Base-by-base conservation (phyloP, 2,888 invertebrate genomes). In the Platycheirus albimanus region DNA sequence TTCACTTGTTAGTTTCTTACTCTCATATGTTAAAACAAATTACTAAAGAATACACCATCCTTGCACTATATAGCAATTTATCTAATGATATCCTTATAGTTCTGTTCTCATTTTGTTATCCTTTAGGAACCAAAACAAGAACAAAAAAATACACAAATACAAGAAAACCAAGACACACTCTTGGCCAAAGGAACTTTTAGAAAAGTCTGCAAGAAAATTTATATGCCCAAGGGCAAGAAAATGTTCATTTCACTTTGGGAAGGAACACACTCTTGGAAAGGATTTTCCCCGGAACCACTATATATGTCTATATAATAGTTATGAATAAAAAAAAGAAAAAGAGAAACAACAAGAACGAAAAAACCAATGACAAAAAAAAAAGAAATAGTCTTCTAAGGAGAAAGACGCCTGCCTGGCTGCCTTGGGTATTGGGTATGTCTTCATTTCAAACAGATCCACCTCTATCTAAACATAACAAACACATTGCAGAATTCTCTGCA, bases 41-140 rank as follows among this genome's bases (percentile, higher is more conserved):
- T 38, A 70, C 17, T 15, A 30, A 19, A 28, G 6, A 36, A 19
- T 8, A 41, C 13, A 30, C 51, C 33, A 64, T 38, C 54, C 63
- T 47, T 41, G 63, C 49, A 13, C 58, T 33, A 64, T 67, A 66
- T 3, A 61, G 52, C 72, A 78, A 78, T 72, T 67, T 72, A 61
- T 78, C 78, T 72, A 78, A 78, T 72, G 72, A 78, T 78, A 78
- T 71, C 72, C 66, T 67, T 24, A 64, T 19, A 24, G 38, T 54
- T 61, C 52, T 54, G 47, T 8, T 30, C 61, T 52, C 61, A 28
- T 76, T 66, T 56, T 56, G 24, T 24, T 45, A 15, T 36, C 19
- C 38, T 28, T 36, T 11, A 33, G 47, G 2, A 69, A 54, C 8
- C 20, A 10, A 41, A 41, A 28, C n/a, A 54, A 56, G 15, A n/a